Percentiles rank a stretch among this genome's conserved stretches.
phyloP scores from a whole-genome alignment of 1,140 invertebrate species.

The Bombyx mandarina region DNA sequence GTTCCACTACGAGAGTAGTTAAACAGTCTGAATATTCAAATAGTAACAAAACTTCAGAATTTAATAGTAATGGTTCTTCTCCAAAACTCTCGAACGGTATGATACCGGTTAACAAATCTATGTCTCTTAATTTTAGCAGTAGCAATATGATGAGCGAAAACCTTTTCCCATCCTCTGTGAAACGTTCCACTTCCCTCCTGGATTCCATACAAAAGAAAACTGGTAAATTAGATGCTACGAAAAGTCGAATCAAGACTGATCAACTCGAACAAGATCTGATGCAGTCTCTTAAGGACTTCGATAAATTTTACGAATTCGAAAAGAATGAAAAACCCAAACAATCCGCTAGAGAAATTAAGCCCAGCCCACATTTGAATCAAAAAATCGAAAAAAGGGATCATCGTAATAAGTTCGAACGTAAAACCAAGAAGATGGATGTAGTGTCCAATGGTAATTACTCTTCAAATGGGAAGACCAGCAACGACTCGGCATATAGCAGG shows the following conservation, averaged over 20 bases:
- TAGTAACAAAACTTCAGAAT: constrained; percentile 35
- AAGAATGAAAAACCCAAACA: constrained; percentile 32
- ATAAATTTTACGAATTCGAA: constrained; percentile 61
- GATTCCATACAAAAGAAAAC: constrained; percentile 64
- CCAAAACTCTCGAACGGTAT: constrained; percentile 51
- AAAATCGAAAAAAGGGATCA: too few relatives aligned
- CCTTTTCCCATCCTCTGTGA: constrained; percentile 62
- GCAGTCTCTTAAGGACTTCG: constrained; percentile 68
- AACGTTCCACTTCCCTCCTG: constrained; percentile 66
- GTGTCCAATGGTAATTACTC: constrained; percentile 46
- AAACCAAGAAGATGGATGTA: constrained; percentile 32
- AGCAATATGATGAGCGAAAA: constrained; percentile 61
- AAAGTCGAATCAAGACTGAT: constrained; percentile 51
- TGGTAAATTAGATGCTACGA: constrained; percentile 35
- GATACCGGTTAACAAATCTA: constrained; percentile 66
- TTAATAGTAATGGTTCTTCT: constrained; percentile 41
- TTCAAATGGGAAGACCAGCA: constrained; percentile 51
- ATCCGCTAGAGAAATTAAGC: constrained; percentile 27
- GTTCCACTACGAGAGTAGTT: constrained; percentile 60
- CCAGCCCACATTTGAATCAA: neutral
- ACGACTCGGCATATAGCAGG: constrained; percentile 70
- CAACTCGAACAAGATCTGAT: constrained; percentile 67
- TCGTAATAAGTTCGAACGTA: constrained; percentile 20
- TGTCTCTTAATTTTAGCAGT: constrained; percentile 70
- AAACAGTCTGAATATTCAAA: constrained; percentile 43